Evolutionary conservation across 1,140 invertebrate species (phyloP).

Genomic region (Mylabris phalerata): DNA sequence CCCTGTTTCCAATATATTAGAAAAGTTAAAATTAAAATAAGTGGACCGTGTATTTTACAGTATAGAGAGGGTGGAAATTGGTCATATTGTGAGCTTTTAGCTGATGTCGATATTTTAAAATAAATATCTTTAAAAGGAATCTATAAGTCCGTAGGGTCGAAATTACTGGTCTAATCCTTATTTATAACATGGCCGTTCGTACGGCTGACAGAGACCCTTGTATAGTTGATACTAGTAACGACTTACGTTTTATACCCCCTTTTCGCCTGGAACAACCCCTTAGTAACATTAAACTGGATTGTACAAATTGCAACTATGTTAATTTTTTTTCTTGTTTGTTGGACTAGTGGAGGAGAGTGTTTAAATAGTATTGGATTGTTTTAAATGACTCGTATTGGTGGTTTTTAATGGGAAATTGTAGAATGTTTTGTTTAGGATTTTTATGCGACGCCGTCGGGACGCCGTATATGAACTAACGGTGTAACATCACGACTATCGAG

Average conservation of each 20-base stretch:
- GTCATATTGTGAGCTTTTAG: conserved; percentile 23
- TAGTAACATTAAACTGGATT: no score
- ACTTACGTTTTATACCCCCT: conserved; percentile 8
- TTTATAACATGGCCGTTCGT: conserved; percentile 35
- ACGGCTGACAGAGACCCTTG: conserved; percentile 26
- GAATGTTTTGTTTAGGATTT: no score
- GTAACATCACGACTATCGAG: conserved; percentile 34
- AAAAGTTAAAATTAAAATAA: conserved; percentile 40
- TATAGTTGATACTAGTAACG: conserved; percentile 8
- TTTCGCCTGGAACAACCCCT: no score
- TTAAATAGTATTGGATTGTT: no score
- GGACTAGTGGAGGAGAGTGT: no score
- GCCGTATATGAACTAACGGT: conserved; percentile 9
- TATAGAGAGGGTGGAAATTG: conserved; percentile 14
- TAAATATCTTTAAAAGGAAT: conserved; percentile 42
- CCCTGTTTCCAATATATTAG: no score
- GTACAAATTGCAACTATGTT: no score
- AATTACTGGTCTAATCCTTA: conserved; percentile 41
- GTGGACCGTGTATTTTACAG: conserved; percentile 36
- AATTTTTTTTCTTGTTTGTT: no score
- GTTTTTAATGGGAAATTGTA: no score
- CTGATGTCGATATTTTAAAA: conserved; percentile 40
- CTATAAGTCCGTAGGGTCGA: conserved; percentile 33
- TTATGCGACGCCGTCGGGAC: conserved; percentile 12
- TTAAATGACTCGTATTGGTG: no score